These are phyloP conservation scores for Megastigmus dorsalis DNA, from an alignment of 2,888 invertebrate species.

Conservation along the genomic window DNA sequence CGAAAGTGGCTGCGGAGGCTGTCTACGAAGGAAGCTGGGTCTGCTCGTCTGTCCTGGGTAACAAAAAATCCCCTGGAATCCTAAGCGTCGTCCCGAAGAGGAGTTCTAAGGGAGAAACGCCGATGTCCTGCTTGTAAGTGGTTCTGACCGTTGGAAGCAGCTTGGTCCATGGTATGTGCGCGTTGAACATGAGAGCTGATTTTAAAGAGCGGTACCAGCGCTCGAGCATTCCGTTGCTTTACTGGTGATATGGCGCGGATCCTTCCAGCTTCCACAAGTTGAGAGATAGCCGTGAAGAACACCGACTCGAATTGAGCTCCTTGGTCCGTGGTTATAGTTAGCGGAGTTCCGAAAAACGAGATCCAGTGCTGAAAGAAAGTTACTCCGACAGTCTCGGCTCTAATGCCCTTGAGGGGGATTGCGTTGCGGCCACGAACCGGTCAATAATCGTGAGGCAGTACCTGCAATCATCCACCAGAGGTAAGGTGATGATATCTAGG, in stretches of 20 bases:
- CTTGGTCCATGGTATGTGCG: not conserved
- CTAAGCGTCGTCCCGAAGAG: not conserved
- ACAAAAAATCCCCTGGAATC: not conserved
- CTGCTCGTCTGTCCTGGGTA: not conserved
- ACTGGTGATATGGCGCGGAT: too few relatives aligned
- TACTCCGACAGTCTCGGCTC: not conserved
- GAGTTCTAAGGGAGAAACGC: not conserved
- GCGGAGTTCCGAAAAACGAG: slow-evolving; percentile 53
- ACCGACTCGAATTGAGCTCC: slow-evolving; percentile 60
- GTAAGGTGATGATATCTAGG: slow-evolving; percentile 61
- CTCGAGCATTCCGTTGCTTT: too few relatives aligned
- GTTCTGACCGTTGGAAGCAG: not conserved
- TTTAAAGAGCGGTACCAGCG: not conserved
- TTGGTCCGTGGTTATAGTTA: slow-evolving; percentile 58
- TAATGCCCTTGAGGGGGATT: not conserved
- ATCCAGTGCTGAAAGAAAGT: not conserved
- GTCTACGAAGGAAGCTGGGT: not conserved
- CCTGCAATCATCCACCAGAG: not conserved
- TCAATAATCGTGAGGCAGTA: slow-evolving; percentile 6
- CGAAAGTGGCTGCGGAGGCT: not conserved
- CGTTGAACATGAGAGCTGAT: not conserved
- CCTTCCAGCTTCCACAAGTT: slow-evolving; percentile 38
- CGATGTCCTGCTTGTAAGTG: not conserved
- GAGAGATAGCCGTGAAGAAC: slow-evolving; percentile 52
- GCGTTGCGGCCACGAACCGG: not conserved